Percentiles rank a stretch among this genome's conserved stretches.
These are phyloP conservation scores for Pollimyrus isidori DNA, from an alignment of 2,113 vertebrate species.

Conservation along the genomic window DNA sequence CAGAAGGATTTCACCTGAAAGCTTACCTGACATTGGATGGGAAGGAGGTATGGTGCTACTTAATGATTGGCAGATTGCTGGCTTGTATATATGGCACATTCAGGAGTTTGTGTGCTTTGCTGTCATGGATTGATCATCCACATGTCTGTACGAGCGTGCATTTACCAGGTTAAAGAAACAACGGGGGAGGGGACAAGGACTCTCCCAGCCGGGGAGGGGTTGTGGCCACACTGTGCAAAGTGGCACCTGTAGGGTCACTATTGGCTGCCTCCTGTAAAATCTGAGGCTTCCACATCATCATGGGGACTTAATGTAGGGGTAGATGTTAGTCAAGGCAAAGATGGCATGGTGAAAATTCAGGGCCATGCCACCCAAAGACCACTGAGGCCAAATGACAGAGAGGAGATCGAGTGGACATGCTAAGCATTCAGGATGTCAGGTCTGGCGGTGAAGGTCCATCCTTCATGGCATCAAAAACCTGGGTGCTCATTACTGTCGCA, in stretches of 20 bases:
- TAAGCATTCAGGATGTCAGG: neutral
- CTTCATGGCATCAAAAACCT: neutral
- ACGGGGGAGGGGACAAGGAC: neutral
- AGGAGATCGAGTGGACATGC: neutral
- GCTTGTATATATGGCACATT: neutral
- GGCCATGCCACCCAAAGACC: neutral
- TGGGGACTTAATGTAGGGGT: neutral
- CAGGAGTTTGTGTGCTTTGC: neutral
- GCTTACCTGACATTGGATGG: neutral
- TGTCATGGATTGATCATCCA: neutral
- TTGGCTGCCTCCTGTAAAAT: neutral
- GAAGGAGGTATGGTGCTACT: neutral
- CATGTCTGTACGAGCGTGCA: neutral
- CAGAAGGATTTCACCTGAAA: neutral
- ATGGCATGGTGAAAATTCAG: neutral
- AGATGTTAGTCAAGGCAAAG: neutral
- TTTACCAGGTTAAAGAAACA: neutral
- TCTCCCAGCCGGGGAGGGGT: neutral
- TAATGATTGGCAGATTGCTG: neutral
- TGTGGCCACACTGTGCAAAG: neutral
- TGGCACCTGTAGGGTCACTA: neutral
- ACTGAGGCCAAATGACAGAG: neutral
- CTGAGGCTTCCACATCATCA: neutral
- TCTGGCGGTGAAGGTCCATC: neutral
- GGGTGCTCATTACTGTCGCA: constrained; percentile 13